Base-by-base conservation (phyloP, 2,888 invertebrate species). In the Lottia gigantea region DNA sequence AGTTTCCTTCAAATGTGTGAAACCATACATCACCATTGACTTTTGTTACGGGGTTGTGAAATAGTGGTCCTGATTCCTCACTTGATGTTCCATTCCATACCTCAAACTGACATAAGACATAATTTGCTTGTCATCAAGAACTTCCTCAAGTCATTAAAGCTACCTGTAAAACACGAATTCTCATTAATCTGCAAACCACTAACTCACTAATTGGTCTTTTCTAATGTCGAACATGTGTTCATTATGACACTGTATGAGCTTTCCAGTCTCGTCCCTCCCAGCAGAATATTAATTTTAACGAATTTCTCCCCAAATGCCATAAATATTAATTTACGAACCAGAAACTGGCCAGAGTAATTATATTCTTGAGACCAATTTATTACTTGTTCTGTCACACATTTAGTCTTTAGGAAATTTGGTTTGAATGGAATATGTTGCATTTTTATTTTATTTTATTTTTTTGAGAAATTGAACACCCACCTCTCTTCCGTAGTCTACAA, bases 51-150 rank as follows among this genome's bases (percentile, higher is more conserved):
- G 55, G 40, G 55, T 19, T 55, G 55, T 55, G 55, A 55, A 55
- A 23, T 23, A 23, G 55, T 23, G 55, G 19, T 23, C 19, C 55
- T 55, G 19, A 23, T 23, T 55, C 19, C 19, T 55, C 55, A 14
- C 23, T 55, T 55, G 19, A 55, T 55, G 55, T 23, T 23, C 55
- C 19, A 55, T 23, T 55, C 23, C 55, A 55, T 55, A 55, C 14
- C 23, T 55, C 55, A 55, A 23, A 55, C 55, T 55, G 55, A 55
- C 55, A 55, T 55, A 55, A 55, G 55, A 55, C 55, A 55, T 55
- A 55, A 55, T 55, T 55, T 55, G 55, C 55, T 55, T 55, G 55
- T 55, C 55, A 55, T 55, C 55, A 55, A 55, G 19, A 23, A 55
- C 55, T 55, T 55, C 55, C 55, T 55, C 19, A 55, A 55, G 55